A percentile compares a stretch with the other conserved stretches of the same genome.
These are phyloP conservation scores for Apostichopus japonicus DNA, from an alignment of 35 echinoderm and acorn worm genomes.

Conservation along the genomic window DNA sequence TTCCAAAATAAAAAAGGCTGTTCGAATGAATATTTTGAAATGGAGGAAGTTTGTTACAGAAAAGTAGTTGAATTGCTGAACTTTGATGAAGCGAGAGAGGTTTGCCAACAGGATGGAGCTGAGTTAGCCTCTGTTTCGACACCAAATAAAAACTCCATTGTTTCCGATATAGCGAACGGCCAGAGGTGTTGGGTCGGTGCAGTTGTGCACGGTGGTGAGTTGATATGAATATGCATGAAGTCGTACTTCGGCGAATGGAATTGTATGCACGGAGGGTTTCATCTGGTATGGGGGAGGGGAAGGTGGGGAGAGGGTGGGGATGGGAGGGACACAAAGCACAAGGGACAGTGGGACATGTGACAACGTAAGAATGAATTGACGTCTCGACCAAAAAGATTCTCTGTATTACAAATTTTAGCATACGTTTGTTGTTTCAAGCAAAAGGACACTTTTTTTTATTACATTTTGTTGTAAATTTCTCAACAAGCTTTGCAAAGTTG, in stretches of 20 bases:
- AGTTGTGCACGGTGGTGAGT: background rate
- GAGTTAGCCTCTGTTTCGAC: constrained; percentile 31
- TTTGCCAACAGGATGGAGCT: constrained; percentile 10
- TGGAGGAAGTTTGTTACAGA: background rate
- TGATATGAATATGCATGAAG: background rate
- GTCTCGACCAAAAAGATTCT: no score
- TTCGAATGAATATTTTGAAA: background rate
- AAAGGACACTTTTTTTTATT: no score
- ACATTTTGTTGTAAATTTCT: no score
- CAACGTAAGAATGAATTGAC: no score
- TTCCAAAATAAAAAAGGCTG: background rate
- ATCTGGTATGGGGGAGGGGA: no score
- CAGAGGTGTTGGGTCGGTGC: constrained; percentile 39
- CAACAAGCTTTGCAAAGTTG: no score
- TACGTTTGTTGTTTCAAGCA: no score
- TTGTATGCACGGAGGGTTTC: no score
- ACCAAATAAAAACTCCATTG: background rate
- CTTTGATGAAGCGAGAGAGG: constrained; percentile 16
- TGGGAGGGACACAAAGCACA: background rate
- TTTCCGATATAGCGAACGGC: background rate
- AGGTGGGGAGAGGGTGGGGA: background rate
- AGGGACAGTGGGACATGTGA: no score
- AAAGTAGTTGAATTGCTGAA: background rate
- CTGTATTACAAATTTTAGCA: no score
- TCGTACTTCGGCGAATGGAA: background rate